A percentile compares a stretch with the other conserved stretches of the same genome.
phyloP scores from a whole-genome alignment of 1,140 invertebrate genomes.

The Eciton burchellii region DNA sequence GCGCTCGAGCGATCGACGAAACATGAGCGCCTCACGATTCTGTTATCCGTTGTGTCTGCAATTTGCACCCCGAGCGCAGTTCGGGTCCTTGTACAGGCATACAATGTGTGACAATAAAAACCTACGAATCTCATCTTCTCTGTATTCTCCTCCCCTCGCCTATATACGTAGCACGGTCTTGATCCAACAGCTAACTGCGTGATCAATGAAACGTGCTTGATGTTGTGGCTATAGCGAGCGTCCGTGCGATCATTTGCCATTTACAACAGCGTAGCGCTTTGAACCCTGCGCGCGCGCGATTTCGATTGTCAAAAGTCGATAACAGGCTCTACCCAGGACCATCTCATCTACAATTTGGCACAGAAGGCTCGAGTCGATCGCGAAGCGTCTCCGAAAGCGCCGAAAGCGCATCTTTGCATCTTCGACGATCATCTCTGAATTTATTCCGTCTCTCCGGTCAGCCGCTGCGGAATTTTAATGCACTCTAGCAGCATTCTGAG shows the following conservation, averaged over 20 bases:
- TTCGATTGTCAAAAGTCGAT: conserved; percentile 22
- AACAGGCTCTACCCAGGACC: not conserved
- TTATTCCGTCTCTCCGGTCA: too few relatives aligned
- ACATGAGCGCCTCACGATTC: too few relatives aligned
- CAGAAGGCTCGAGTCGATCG: not conserved
- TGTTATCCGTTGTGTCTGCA: too few relatives aligned
- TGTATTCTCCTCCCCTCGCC: not conserved
- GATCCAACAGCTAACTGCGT: not conserved
- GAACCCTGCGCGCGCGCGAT: not conserved
- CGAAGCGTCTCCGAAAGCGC: not conserved
- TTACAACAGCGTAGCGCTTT: not conserved
- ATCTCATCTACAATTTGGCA: not conserved
- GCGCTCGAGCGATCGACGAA: not conserved
- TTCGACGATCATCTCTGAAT: too few relatives aligned
- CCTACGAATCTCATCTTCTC: conserved; percentile 3
- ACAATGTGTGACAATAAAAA: not conserved
- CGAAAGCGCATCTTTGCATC: not conserved
- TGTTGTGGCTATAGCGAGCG: not conserved
- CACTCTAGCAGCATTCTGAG: too few relatives aligned
- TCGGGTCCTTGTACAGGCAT: not conserved
- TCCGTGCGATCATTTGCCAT: not conserved
- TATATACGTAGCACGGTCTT: not conserved
- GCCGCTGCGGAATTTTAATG: too few relatives aligned
- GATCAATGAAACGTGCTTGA: too few relatives aligned
- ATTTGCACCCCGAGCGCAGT: not conserved